Evolutionary conservation across 1,140 invertebrate species (phyloP), one percentile per base, ranked within the genome.

Genomic region (Rhyacophila brunnea): DNA sequence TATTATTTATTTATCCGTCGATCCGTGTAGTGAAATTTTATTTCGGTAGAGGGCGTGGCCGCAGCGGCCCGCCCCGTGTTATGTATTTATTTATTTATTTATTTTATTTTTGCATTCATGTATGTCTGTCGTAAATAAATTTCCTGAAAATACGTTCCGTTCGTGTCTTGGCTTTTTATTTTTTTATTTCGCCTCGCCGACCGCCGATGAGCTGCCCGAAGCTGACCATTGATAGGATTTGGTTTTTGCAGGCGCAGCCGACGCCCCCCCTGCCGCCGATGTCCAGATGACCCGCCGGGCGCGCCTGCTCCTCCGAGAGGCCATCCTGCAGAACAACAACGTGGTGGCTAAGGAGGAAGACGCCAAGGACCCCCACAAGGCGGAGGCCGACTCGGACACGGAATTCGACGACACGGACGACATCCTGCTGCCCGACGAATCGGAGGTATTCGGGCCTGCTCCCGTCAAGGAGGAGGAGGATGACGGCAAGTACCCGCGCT

Each of bases 321-420:
- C 71, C n/a, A 70, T 74, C 65, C 56, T 74, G 62, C 71, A 71
- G 58, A 77, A 75, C 68, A 77, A 77, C 66, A 75, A 74, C 66
- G 60, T 66, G 10, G 52, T 60, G n/a, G 44, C 43, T n/a, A 53
- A 56, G 18, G 62, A 48, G n/a, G 52, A 52, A 9, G 57, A 54
- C 28, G 15, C 19, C 28, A 36, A 32, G 14, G 43, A 55, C 34
- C 47, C 47, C 60, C 71, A 73, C 61, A 66, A 67, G 23, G 70
- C 70, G 9, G 76, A 78, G 23, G 70, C 70, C 10, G 76, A 78
- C 15, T 72, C 71, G 9, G 74, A 74, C 45, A 67, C 44, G 17
- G 74, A 77, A 60, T 71, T 69, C 65, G 74, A 77, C 68, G 75
- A 79, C 66, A 74, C 74, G 17, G 77, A 79, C 67, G 77, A 79